Percentiles rank a stretch among this genome's conserved stretches.
phyloP scores from a whole-genome alignment of 2,888 invertebrate genomes.

The Tholera decimalis region DNA sequence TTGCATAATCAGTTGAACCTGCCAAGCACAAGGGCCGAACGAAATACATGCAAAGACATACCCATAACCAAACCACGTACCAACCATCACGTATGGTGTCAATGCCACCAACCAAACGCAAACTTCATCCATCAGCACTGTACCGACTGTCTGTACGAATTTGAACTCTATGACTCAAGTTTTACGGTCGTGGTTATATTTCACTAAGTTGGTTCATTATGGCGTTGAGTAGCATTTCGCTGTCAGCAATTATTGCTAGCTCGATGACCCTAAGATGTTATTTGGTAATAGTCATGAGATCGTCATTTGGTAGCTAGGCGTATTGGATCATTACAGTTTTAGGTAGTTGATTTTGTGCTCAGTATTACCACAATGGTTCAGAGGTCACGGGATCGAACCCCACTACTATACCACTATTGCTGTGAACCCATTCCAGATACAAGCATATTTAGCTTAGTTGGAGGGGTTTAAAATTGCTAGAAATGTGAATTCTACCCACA shows the following conservation, averaged over 20 bases:
- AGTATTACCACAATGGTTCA: background rate
- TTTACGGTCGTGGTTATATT: slow-evolving; percentile 18
- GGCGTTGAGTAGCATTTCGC: slow-evolving; percentile 66
- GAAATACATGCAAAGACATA: slow-evolving; percentile 25
- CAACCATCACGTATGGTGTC: slow-evolving; percentile 76
- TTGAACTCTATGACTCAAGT: slow-evolving; percentile 29
- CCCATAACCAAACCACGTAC: slow-evolving; percentile 63
- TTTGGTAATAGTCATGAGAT: slow-evolving; percentile 65
- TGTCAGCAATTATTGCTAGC: slow-evolving; percentile 72
- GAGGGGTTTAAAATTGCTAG: no score
- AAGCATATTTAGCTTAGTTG: no score
- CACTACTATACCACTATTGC: no score
- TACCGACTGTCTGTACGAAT: slow-evolving; percentile 18
- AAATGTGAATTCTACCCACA: no score
- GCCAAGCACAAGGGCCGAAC: slow-evolving; percentile 30
- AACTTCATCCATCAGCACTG: slow-evolving; percentile 14
- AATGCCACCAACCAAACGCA: slow-evolving; percentile 71
- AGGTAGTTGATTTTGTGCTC: background rate
- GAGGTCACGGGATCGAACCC: no score
- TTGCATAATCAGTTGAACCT: slow-evolving; percentile 32
- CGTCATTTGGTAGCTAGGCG: slow-evolving; percentile 50
- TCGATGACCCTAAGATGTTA: slow-evolving; percentile 72
- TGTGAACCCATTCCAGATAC: no score
- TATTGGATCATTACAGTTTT: slow-evolving; percentile 29
- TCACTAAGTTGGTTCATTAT: slow-evolving; percentile 17